These are phyloP conservation scores for Pelobates fuscus DNA, from an alignment of 2,113 vertebrate species.

Conservation along the genomic window DNA sequence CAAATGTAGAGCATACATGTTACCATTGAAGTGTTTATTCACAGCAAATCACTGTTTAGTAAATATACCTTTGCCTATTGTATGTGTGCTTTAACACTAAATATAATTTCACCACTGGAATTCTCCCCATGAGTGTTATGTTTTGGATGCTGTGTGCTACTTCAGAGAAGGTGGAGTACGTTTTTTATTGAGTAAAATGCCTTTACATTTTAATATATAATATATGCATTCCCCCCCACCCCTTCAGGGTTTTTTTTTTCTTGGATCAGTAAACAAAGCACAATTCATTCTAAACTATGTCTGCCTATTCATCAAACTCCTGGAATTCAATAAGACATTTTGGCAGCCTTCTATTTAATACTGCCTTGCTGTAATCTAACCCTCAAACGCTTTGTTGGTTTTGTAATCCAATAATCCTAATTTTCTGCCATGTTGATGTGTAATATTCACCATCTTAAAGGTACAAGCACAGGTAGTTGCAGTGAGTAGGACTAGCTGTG, in stretches of 20 bases:
- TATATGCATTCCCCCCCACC: too few species aligned
- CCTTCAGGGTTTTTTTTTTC: not conserved
- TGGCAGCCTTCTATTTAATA: not conserved
- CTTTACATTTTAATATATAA: not conserved
- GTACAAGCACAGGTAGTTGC: not conserved
- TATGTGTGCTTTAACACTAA: too few species aligned
- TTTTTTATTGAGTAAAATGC: too few species aligned
- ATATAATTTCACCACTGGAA: too few species aligned
- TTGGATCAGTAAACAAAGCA: not conserved
- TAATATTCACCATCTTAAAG: not conserved
- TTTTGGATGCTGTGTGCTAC: too few species aligned
- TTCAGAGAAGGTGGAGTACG: too few species aligned
- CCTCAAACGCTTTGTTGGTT: not conserved
- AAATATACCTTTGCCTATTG: too few species aligned
- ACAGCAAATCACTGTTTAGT: too few species aligned
- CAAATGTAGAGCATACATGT: too few species aligned
- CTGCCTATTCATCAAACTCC: not conserved
- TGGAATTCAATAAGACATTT: not conserved
- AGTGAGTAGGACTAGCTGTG: too few species aligned
- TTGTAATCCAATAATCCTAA: constrained; percentile 21
- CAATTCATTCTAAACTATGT: not conserved
- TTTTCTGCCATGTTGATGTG: constrained; percentile 1
- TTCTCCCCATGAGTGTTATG: too few species aligned
- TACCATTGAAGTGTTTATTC: too few species aligned
- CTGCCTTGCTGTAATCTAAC: constrained; percentile 1